Evolutionary conservation across 2,113 vertebrate genomes (phyloP).

Genomic region (Pseudopodoces humilis): DNA sequence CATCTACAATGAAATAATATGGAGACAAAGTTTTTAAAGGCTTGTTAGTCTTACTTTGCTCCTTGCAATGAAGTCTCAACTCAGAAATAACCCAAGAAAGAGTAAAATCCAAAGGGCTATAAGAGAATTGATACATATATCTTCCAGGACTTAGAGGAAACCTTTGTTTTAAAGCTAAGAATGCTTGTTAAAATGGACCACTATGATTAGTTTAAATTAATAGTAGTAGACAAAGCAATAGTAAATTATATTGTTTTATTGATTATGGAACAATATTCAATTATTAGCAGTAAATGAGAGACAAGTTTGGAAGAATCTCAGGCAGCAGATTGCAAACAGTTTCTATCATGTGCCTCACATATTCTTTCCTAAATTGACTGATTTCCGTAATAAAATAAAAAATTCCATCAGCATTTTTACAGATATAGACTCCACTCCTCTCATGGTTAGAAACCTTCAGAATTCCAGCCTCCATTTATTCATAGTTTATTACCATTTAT

Average conservation of each 20-base stretch:
- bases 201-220: background rate
- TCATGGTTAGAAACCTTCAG: background rate
- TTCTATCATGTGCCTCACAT: background rate
- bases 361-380: background rate
- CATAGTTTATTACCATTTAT: background rate
- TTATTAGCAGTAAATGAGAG: background rate
- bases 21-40: background rate
- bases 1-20: slow-evolving; percentile 74
- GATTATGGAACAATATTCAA: background rate
- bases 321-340: background rate
- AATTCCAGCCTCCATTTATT: background rate
- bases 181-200: background rate
- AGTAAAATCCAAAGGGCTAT: background rate
- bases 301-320: background rate
- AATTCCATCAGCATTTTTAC: background rate
- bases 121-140: background rate
- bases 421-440: background rate
- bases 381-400: background rate
- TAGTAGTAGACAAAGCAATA: background rate
- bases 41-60: background rate
- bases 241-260: background rate
- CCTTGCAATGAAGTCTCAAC: background rate
- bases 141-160: background rate
- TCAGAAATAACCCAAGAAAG: background rate
- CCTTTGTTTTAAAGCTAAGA: background rate